A percentile compares a stretch with the other conserved stretches of the same genome.
These are phyloP conservation scores for Cnemophilus loriae DNA, from an alignment of 2,113 vertebrate species.

Conservation along the genomic window DNA sequence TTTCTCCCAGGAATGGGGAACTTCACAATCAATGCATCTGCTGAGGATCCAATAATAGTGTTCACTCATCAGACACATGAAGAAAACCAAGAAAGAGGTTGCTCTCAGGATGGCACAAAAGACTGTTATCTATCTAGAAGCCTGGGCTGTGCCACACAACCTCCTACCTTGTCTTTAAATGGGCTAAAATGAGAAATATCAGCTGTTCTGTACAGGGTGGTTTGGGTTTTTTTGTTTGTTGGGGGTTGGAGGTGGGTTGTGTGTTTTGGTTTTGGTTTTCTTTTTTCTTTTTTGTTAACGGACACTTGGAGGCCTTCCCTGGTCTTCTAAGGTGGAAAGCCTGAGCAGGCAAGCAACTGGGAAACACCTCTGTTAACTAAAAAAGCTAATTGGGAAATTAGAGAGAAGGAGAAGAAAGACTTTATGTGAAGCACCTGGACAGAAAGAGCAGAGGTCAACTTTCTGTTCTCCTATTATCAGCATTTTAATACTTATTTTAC, in stretches of 20 bases:
- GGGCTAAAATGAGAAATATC: neutral
- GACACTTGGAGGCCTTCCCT: neutral
- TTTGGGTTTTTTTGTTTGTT: neutral
- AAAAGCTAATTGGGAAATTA: conserved; percentile 47
- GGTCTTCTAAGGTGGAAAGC: neutral
- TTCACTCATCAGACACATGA: neutral
- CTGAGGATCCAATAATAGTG: neutral
- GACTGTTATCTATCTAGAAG: neutral
- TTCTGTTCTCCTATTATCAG: conserved; percentile 43
- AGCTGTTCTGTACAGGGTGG: neutral
- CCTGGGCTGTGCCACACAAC: neutral
- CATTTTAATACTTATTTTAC: conserved; percentile 43
- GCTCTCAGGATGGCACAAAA: neutral
- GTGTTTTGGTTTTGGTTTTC: no score
- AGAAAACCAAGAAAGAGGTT: neutral
- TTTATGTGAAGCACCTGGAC: neutral
- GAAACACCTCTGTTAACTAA: conserved; percentile 40
- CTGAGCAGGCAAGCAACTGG: neutral
- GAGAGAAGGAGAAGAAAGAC: conserved; percentile 40
- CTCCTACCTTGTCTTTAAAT: neutral
- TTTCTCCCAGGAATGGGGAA: neutral
- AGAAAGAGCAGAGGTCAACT: neutral
- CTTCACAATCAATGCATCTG: neutral
- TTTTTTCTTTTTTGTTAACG: neutral
- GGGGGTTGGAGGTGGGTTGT: no score